Base-by-base conservation (phyloP, 2,797 vertebrate species). In the Cetoscarus ocellatus region DNA sequence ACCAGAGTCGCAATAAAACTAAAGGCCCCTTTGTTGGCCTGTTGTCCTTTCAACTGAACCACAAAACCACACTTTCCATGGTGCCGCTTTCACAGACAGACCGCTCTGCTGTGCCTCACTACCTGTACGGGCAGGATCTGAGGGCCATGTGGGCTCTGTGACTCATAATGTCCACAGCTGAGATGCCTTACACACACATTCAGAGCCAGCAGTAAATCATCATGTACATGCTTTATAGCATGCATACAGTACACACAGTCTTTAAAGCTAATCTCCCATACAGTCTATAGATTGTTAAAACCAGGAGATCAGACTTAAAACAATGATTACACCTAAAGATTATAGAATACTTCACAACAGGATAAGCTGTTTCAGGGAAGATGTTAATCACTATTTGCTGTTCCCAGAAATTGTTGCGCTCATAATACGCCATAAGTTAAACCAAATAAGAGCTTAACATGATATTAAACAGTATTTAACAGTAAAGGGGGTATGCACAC, bases 31-130 rank as follows among this genome's bases (percentile, higher is more conserved):
- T 79, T 91, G 80, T 83, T 79, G 67, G 73, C 52, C 75, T 83
- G 82, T 79, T 89, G 77, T 87, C 77, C 61, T 88, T 91, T 87
- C 50, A 80, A 84, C 90, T 75, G 62, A 88, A 86, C 83, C 82
- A 56, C 61, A 62, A 83, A 88, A 80, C 84, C 86, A 85, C 51
- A 86, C 61, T 93, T 90, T 92, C 89, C 90, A 86, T 84, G 63
- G 77, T 77, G 66, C 73, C 18, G 49, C 59, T 61, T 63, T 82
- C 67, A 66, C 70, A 84, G 77, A 76, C 88, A 80, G 65, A 67
- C 75, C 49, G 61, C 14, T 59, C 48, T 2, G 14, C 51, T 8
- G 59, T 72, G 70, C 62, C 73, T 75, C 60, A 44, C 77, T 87
- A 90, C 88, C 84, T 90, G 83, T 18, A 72, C 73, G 86, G 73